These are phyloP conservation scores for Heliconius ismenius DNA, from an alignment of 2,888 invertebrate genomes.

Conservation along the genomic window DNA sequence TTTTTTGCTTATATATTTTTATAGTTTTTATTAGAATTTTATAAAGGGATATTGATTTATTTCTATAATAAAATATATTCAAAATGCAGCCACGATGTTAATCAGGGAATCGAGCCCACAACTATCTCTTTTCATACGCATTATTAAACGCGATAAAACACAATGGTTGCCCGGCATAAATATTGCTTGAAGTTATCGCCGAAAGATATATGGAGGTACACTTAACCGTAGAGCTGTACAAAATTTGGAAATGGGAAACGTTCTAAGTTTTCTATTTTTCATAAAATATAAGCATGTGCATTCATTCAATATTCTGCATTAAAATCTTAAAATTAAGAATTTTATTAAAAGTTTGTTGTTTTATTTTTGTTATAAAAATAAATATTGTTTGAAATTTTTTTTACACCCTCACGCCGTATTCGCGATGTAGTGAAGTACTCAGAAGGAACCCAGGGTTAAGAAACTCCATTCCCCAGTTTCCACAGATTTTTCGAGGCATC, in stretches of 20 bases:
- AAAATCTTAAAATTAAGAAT: too few species aligned
- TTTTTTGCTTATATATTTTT: too few species aligned
- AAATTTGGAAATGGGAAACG: not conserved
- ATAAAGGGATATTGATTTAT: not conserved
- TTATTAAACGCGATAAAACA: slow-evolving; percentile 34
- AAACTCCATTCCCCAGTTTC: not conserved
- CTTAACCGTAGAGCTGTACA: slow-evolving; percentile 10
- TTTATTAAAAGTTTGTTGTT: too few species aligned
- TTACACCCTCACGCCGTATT: not conserved
- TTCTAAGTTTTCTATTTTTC: not conserved
- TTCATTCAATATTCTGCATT: not conserved
- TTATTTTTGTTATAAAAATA: too few species aligned
- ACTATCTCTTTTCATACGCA: slow-evolving; percentile 35
- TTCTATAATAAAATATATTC: not conserved
- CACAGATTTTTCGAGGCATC: not conserved
- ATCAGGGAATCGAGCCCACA: slow-evolving; percentile 27
- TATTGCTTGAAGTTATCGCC: slow-evolving; percentile 37
- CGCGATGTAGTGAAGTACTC: not conserved
- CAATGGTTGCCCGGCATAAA: slow-evolving; percentile 35
- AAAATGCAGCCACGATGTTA: slow-evolving; percentile 17
- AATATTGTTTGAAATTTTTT: not conserved
- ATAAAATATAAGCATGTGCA: not conserved
- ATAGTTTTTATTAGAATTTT: too few species aligned
- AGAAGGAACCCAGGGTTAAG: not conserved
- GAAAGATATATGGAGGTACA: slow-evolving; percentile 37